Conservation (phyloP, 92 coral and sea anemone genomes). For the Parazoanthus atlanticus region DNA sequence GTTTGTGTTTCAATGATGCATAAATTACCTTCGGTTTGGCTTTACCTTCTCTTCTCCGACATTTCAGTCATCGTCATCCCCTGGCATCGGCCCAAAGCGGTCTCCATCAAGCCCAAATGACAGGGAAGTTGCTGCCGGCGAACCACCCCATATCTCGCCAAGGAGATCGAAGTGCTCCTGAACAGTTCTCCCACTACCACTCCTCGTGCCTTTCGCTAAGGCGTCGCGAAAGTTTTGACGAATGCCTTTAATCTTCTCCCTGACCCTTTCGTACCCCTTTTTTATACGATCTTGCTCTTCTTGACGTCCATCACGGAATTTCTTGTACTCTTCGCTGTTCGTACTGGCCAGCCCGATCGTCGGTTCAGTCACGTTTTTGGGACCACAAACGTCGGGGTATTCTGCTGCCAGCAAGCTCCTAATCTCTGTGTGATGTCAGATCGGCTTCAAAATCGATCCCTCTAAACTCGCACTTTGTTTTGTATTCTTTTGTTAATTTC, state of each 20-base stretch:
- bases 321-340: not conserved
- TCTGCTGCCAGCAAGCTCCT: not conserved
- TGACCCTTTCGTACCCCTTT: conserved; percentile 2
- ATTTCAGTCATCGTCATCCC: too few relatives aligned
- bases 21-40: too few relatives aligned
- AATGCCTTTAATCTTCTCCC: conserved; percentile 5
- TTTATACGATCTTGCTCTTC: not conserved
- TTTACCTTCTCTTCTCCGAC: too few relatives aligned
- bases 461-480: not conserved
- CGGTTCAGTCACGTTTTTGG: too few relatives aligned
- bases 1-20: too few relatives aligned
- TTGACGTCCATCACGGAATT: conserved; percentile 1
- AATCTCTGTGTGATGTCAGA: conserved; percentile 2
- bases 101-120: conserved; percentile 4
- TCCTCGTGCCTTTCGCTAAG: conserved; percentile 7
- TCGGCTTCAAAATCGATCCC: conserved; percentile 1
- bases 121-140: conserved; percentile 1
- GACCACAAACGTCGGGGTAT: too few relatives aligned
- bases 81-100: too few relatives aligned
- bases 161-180: conserved; percentile 13
- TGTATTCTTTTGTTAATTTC: not conserved
- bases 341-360: not conserved
- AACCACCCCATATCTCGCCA: conserved; percentile 18
- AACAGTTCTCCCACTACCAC: conserved; percentile 13
- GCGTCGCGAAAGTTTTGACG: conserved; percentile 2